Base-by-base conservation (phyloP, 2,113 vertebrate genomes). In the Embiotoca jacksoni region DNA sequence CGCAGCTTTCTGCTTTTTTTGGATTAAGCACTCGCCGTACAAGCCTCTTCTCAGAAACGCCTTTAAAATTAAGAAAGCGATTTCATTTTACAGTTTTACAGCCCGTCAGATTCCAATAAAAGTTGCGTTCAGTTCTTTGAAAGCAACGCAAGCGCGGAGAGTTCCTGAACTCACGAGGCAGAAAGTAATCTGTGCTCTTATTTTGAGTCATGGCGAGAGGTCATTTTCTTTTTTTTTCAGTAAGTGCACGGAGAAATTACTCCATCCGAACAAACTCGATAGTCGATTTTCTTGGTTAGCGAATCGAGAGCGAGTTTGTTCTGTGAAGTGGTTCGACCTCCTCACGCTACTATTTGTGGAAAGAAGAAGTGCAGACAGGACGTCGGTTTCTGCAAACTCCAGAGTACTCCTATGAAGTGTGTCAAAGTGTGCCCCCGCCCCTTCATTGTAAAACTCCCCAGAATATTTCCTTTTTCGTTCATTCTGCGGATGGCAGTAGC, bases 341-440 rank as follows among this genome's bases (percentile, higher is more conserved):
- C 23, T 1, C 6, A 1, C 1, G 64, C 15, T 35, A 7, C 70
- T 86, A 65, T 88, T 65, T 81, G 5, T 57, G 50, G 55, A 87
- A 82, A 88, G 75, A 81, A 83, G 77, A 83, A 83, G 79, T 79
- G 32, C 9, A 49, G 41, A 65, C 37, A 11, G 11, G 8, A 6
- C 0, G 2, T 6, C 33, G 30, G 33, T 16, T 52, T 63, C 31
- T 67, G 50, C 16, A 41, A 13, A 62, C 52, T 16, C 23, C 8
- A 14, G 47, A 30, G 33, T n/a, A 31, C 39, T 56, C 33, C 33
- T n/a, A 0, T 59, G 14, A 82, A 14, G 31, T 60, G 68, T 77
- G 50, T 53, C 54, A 58, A 3, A 65, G 5, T 1, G 3, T 6
- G 60, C 62, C 67, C 11, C 85, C 87, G 23, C 90, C 88, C 70